phyloP scores from a whole-genome alignment of 2,888 invertebrate species.

The Itoplectis maculator region DNA sequence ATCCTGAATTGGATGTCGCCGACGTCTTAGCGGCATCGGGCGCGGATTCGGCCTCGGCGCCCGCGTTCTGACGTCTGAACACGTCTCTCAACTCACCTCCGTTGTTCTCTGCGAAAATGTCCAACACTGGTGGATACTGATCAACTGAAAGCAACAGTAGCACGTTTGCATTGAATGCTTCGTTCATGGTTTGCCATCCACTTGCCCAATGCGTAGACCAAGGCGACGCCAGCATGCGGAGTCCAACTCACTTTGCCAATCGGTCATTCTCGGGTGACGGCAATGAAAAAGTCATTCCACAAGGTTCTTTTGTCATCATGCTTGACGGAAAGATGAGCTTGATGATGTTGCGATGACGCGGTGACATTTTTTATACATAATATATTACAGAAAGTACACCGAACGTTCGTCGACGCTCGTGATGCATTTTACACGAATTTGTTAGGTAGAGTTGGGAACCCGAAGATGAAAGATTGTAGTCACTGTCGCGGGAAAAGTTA shows the following conservation, averaged over 20 bases:
- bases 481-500: not conserved
- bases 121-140: conserved; percentile 68
- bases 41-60: conserved; percentile 36
- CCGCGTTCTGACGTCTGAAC: conserved; percentile 71
- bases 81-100: conserved; percentile 72
- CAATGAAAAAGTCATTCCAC: conserved; percentile 20
- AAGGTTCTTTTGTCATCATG: conserved; percentile 46
- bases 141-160: conserved; percentile 66
- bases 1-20: conserved; percentile 39
- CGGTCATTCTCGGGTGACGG: conserved; percentile 20
- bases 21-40: conserved; percentile 40
- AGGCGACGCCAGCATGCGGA: conserved; percentile 65
- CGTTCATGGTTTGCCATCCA: conserved; percentile 27
- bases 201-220: conserved; percentile 20
- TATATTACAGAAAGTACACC: not conserved
- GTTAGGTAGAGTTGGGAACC: not conserved
- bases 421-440: conserved; percentile 5
- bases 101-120: conserved; percentile 81
- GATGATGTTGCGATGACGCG: conserved; percentile 49
- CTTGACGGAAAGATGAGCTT: conserved; percentile 32
- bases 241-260: conserved; percentile 58
- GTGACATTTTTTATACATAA: conserved; percentile 12
- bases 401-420: not conserved
- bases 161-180: conserved; percentile 49
- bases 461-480: not conserved